phyloP scores from a whole-genome alignment of 2,797 vertebrate genomes.

The Psittacula echo region DNA sequence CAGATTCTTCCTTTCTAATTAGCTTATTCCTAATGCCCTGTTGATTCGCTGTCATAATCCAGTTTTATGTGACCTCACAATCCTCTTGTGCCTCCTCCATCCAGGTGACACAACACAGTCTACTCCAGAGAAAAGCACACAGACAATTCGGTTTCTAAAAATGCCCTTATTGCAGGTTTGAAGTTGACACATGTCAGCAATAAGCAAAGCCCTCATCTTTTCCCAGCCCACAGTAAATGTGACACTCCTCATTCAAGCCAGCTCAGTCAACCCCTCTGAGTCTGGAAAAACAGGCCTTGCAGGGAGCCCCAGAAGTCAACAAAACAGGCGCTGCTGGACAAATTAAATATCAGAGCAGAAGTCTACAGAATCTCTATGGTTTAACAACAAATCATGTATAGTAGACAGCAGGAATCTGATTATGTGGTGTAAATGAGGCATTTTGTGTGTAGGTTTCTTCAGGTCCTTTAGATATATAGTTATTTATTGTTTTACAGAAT shows the following conservation, averaged over 20 bases:
- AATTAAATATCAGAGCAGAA: neutral
- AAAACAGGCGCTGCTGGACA: neutral
- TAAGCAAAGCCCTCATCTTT: slow-evolving; percentile 13
- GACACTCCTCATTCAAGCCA: neutral
- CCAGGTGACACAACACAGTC: neutral
- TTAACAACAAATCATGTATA: neutral
- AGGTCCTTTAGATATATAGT: neutral
- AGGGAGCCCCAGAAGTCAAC: slow-evolving; percentile 29
- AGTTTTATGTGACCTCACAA: slow-evolving; percentile 33
- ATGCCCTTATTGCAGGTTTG: slow-evolving; percentile 11
- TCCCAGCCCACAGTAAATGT: slow-evolving; percentile 1
- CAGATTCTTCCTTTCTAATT: slow-evolving; percentile 26
- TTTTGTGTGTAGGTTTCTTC: neutral
- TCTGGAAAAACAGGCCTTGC: slow-evolving; percentile 33
- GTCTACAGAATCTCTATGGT: neutral
- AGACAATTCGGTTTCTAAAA: slow-evolving; percentile 12
- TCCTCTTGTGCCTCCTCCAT: neutral
- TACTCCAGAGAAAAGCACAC: neutral
- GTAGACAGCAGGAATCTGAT: neutral
- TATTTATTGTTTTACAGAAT: neutral
- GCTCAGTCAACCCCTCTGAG: neutral
- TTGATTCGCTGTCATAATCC: neutral
- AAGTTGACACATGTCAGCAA: slow-evolving; percentile 6
- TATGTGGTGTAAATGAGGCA: neutral
- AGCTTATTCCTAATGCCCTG: neutral